Base-by-base conservation (phyloP, 2,888 invertebrate genomes). In the Coelopa pilipes region DNA sequence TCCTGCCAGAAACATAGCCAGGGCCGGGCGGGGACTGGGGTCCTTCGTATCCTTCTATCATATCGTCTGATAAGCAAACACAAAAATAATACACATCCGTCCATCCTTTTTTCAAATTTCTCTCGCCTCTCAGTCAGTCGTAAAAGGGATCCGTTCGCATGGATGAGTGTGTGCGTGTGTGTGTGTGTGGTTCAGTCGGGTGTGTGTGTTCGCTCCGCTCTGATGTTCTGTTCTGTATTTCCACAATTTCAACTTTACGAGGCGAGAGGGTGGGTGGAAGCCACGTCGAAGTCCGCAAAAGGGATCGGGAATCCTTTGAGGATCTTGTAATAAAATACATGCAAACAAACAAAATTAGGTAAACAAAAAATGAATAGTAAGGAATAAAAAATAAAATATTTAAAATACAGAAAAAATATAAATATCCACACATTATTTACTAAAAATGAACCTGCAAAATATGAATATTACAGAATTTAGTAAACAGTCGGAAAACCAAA, bases 41-140 rank as follows among this genome's bases (percentile, higher is more conserved):
- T 34, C 34, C 34, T 34, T 34, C n/a, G n/a, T n/a, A n/a, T n/a
- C 34, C 34, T 4, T 50, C 66, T 17, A 49, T 24, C 50, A 24
- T 12, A 49, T 15, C 66, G 21, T 66, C 21, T 66, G 66, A 50
- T 66, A 50, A 66, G 24, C 66, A 50, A 66, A 66, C 50, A 50
- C 50, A 66, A 66, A 49, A 66, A 50, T 21, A 66, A 50, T 66
- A 15, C 50, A 24, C 50, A 50, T 19, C 19, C 49, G 21, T 49
- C 12, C 5, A 46, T 47, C 17, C 46, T 34, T 63, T 34, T n/a
- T 46, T 46, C n/a, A 34, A 34, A 34, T 34, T 4, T 34, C 34
- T 34, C 34, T 34, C 34, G 45, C 46, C 46, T 63, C 17, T 46
- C 17, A 17, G 63, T 47, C 63, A 13, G 63, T 46, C 17, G 17